Percentiles rank a stretch among this genome's conserved stretches.
These are phyloP conservation scores for Tryphoninae sp. DNA, from an alignment of 2,888 invertebrate genomes.

Conservation along the genomic window DNA sequence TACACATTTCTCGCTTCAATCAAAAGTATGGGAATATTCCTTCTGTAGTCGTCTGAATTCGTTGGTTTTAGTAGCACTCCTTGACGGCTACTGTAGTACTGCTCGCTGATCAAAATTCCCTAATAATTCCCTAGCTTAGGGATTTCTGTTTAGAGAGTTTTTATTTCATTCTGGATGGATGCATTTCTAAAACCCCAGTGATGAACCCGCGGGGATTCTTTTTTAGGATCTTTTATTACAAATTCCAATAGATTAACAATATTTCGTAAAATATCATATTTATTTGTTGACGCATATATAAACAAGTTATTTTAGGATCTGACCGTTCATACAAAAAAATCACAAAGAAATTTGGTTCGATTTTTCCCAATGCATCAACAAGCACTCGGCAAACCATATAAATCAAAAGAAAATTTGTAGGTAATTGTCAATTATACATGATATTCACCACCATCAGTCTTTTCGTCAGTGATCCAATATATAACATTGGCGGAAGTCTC, in stretches of 20 bases:
- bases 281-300: neutral
- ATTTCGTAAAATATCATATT: constrained; percentile 1
- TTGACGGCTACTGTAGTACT: constrained; percentile 35
- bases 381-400: no score
- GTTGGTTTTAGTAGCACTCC: no score
- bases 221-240: neutral
- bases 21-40: no score
- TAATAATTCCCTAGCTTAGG: no score
- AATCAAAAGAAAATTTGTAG: neutral
- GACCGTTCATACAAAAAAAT: neutral
- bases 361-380: no score
- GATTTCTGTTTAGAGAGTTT: neutral
- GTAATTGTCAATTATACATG: constrained; percentile 83
- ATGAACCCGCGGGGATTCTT: neutral
- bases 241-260: neutral
- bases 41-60: no score
- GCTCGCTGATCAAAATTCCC: constrained; percentile 6
- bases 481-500: constrained; percentile 84
- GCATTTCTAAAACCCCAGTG: no score
- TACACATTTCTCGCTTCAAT: no score
- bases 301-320: neutral
- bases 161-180: neutral
- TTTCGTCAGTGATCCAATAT: constrained; percentile 86
- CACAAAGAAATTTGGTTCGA: neutral
- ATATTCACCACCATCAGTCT: constrained; percentile 86